Conservation (phyloP, 2,888 invertebrate genomes). For the Hyppa rectilinea region DNA sequence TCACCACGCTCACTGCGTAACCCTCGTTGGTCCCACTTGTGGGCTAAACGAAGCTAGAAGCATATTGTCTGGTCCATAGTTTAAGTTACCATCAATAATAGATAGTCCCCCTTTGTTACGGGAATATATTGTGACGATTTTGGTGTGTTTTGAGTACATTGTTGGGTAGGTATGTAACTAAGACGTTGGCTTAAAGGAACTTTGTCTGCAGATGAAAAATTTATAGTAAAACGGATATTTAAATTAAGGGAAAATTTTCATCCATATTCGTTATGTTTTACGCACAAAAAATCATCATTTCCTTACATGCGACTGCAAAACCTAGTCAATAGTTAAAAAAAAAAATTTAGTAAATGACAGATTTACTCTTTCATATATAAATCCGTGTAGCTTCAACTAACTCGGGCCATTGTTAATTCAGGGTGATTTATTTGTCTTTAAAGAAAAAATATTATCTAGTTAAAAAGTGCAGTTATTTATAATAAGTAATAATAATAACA, state of each 20-base stretch:
- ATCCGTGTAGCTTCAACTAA: background rate
- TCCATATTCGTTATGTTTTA: background rate
- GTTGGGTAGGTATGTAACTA: constrained; percentile 8
- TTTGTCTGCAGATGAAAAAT: background rate
- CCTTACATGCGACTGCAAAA: background rate
- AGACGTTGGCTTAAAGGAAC: background rate
- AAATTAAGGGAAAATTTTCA: background rate
- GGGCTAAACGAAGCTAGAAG: constrained; percentile 78
- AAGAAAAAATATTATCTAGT: background rate
- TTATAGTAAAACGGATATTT: background rate
- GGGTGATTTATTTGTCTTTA: background rate
- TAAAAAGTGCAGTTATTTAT: too few species aligned
- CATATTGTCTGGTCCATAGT: constrained; percentile 88
- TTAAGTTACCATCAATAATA: constrained; percentile 84
- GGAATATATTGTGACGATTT: constrained; percentile 27
- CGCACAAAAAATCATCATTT: background rate
- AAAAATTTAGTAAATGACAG: too few species aligned
- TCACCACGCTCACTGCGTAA: constrained; percentile 56
- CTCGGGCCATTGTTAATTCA: background rate
- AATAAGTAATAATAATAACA: too few species aligned
- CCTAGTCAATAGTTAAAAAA: too few species aligned
- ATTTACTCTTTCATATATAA: too few species aligned
- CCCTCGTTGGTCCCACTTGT: constrained; percentile 51
- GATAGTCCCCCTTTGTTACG: constrained; percentile 63
- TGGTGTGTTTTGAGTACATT: constrained; percentile 56